Evolutionary conservation across 2,888 invertebrate species (phyloP).

Genomic region (Pseudococcus viburni): DNA sequence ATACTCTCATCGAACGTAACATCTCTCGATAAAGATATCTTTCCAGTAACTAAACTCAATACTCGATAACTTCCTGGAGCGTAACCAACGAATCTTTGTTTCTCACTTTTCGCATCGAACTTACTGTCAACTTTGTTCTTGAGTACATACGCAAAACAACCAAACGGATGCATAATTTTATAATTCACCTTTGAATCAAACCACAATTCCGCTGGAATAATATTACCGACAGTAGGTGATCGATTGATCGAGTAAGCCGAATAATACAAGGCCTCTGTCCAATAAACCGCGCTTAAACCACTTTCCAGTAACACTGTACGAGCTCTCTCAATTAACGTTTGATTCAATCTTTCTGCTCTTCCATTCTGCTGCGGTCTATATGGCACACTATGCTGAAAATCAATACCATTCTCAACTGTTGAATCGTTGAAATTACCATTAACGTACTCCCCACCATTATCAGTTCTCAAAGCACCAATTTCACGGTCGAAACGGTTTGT

Average conservation of each 20-base stretch:
- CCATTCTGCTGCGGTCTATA: slow-evolving; percentile 51
- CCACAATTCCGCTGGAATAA: slow-evolving; percentile 5
- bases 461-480: neutral
- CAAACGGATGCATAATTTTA: neutral
- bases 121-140: neutral
- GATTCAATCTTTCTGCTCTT: neutral
- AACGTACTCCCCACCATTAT: slow-evolving; percentile 46
- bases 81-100: neutral
- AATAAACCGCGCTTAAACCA: neutral
- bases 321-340: slow-evolving; percentile 44
- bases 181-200: neutral
- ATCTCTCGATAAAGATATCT: neutral
- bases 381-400: neutral
- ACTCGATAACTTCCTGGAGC: slow-evolving; percentile 7
- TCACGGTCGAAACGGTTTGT: slow-evolving; percentile 19
- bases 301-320: neutral
- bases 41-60: neutral
- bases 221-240: slow-evolving; percentile 43
- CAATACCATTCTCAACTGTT: neutral
- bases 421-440: neutral
- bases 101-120: neutral
- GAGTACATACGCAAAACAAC: neutral
- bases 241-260: slow-evolving; percentile 40
- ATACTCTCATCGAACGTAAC: neutral
- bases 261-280: slow-evolving; percentile 39